Percentiles rank a stretch among this genome's conserved stretches.
Conservation (phyloP, 2,888 invertebrate genomes). For the Drosophila paramelanica region DNA sequence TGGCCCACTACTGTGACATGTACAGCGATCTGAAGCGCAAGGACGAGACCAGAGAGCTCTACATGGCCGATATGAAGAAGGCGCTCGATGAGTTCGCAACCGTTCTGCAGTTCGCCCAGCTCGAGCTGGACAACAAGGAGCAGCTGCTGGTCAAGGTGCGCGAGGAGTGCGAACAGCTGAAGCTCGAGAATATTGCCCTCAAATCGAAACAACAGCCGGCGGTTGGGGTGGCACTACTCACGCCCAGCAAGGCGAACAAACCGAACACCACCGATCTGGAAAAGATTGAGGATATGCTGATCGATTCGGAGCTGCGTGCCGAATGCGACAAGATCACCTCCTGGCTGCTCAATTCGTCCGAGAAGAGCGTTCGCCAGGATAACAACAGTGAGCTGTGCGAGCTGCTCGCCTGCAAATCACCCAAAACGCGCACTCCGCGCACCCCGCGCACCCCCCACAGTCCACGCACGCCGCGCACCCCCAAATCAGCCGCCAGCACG, state of each 20-base stretch:
- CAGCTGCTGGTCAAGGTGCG: constrained; percentile 80
- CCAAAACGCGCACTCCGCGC: constrained; percentile 68
- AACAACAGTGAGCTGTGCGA: constrained; percentile 78
- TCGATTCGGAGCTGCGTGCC: constrained; percentile 81
- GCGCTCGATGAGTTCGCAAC: constrained; percentile 84
- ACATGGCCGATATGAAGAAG: constrained; percentile 85
- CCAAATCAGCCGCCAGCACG: constrained; percentile 69
- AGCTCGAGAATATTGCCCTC: constrained; percentile 83
- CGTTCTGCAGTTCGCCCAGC: constrained; percentile 84
- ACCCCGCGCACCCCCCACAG: constrained; percentile 67
- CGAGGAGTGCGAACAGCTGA: constrained; percentile 84
- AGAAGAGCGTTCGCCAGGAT: constrained; percentile 79
- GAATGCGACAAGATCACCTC: constrained; percentile 84
- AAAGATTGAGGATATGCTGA: constrained; percentile 81
- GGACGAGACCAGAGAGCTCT: constrained; percentile 84
- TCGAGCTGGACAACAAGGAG: constrained; percentile 84
- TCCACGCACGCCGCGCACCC: constrained; percentile 76
- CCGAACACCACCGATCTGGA: constrained; percentile 82
- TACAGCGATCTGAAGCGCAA: constrained; percentile 84
- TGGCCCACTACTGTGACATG: constrained; percentile 84
- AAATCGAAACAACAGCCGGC: constrained; percentile 81
- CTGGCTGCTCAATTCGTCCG: constrained; percentile 81
- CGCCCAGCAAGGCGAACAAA: constrained; percentile 74
- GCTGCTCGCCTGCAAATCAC: constrained; percentile 68
- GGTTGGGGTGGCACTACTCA: constrained; percentile 45